These are phyloP conservation scores for Cenopis cana DNA, from an alignment of 2,888 invertebrate species.

Conservation along the genomic window DNA sequence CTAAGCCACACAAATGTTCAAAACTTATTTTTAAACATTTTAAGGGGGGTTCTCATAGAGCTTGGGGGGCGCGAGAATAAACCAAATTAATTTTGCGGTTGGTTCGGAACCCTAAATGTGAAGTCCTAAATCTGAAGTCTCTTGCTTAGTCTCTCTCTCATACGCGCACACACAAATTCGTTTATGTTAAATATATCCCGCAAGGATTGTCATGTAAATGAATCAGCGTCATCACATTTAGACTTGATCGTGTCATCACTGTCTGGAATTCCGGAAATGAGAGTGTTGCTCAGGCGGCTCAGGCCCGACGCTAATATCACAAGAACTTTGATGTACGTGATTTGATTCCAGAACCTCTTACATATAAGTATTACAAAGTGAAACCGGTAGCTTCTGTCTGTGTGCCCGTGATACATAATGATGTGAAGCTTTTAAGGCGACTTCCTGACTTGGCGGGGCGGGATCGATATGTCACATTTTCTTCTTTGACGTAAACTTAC, in stretches of 20 bases:
- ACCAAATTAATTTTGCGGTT: too few relatives aligned
- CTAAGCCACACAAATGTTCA: too few relatives aligned
- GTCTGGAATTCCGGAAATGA: slow-evolving; percentile 31
- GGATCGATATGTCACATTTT: too few relatives aligned
- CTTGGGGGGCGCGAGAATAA: too few relatives aligned
- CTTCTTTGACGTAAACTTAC: too few relatives aligned
- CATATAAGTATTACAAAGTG: neutral
- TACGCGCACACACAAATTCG: neutral
- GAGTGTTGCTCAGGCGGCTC: neutral
- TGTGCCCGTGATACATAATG: neutral
- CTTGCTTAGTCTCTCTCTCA: neutral
- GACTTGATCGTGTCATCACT: slow-evolving; percentile 5
- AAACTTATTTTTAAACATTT: too few relatives aligned
- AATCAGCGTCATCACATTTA: neutral
- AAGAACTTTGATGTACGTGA: slow-evolving; percentile 13
- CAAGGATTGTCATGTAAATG: slow-evolving; percentile 7
- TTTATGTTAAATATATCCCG: neutral
- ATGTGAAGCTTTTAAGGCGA: too few relatives aligned
- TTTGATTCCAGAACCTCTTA: neutral
- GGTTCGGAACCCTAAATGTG: too few relatives aligned
- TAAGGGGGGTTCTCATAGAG: too few relatives aligned
- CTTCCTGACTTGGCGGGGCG: too few relatives aligned
- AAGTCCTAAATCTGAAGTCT: too few relatives aligned
- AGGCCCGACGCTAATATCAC: neutral
- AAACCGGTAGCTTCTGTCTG: neutral